phyloP scores from a whole-genome alignment of 2,113 vertebrate species.

The Muscicapa adusta region DNA sequence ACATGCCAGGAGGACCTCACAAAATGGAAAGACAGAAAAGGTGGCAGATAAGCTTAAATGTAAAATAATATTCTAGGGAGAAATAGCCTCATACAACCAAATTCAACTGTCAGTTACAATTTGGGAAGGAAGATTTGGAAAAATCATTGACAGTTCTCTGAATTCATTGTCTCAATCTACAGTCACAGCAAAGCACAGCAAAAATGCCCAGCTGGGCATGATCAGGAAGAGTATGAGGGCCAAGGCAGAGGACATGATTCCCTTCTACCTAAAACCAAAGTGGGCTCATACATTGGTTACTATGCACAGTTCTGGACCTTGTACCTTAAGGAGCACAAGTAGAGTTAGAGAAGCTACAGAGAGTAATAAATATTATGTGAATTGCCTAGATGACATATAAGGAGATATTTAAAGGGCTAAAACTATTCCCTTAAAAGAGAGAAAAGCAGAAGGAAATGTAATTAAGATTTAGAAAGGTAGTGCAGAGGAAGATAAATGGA shows the following conservation, averaged over 20 bases:
- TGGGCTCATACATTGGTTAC: not conserved
- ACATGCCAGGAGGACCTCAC: not conserved
- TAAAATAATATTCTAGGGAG: not conserved
- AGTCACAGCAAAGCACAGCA: not conserved
- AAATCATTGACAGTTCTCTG: not conserved
- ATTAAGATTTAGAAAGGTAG: not conserved
- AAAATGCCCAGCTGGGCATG: not conserved
- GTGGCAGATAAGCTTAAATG: not conserved
- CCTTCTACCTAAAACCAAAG: fast-evolving
- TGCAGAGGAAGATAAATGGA: not conserved
- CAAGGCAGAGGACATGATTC: not conserved
- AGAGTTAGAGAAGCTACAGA: not conserved
- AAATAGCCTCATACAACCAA: not conserved
- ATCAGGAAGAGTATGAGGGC: not conserved
- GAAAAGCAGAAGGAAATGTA: not conserved
- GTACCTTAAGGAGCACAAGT: not conserved
- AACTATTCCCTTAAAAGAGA: not conserved
- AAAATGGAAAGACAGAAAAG: not conserved
- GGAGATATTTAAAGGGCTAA: not conserved
- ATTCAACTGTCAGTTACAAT: not conserved
- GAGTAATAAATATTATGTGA: not conserved
- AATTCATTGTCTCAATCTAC: not conserved
- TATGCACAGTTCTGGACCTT: not conserved
- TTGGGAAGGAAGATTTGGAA: not conserved
- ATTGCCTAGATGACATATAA: not conserved